Evolutionary conservation across 2,888 invertebrate species (phyloP), one percentile per base, ranked within the genome.

Genomic region (Podotricha telesiphe): DNA sequence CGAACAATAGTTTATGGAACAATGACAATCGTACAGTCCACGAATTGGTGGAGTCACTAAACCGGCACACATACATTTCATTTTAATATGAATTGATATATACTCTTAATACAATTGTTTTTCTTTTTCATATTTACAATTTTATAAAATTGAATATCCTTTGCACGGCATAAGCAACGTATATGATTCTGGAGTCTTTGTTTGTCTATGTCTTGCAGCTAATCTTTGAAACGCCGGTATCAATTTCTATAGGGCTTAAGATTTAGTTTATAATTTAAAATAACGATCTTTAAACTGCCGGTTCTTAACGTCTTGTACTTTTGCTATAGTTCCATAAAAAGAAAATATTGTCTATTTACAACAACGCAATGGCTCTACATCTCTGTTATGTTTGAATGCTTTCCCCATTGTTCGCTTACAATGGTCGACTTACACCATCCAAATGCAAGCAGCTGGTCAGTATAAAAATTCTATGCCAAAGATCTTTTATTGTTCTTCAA

Each of bases 321-420:
- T 28, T 28, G 6, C 28, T 28, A 37, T 37, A 37, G 3, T 19
- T 48, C 19, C 17, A 19, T 37, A 56, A 40, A 13, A 7, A 15
- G 37, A 40, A 40, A 40, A 11, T 28, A 56, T 10, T 34, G 0
- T 22, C 10, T 47, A 48, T 17, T 28, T 6, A 37, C 13, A 45
- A 61, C 10, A 7, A 47, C 11, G n/a, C 61, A 51, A 67, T 67
- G 67, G 67, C 67, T 67, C 67, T 42, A 42, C 67, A 19, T 51
- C 67, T 47, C 19, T 67, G 61, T 73, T 64, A 58, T 71, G 66
- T 67, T 67, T 72, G 69, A 68, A 74, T 76, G 79, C 91, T 91
- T 92, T 91, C 90, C 83, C 91, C 86, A 91, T 91, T 91, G 91
- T 91, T 83, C 73, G 72, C 72, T 79, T 78, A 91, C 91, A 91